phyloP scores from a whole-genome alignment of 2,797 vertebrate genomes.

The Parauchenoglanis punctatus region DNA sequence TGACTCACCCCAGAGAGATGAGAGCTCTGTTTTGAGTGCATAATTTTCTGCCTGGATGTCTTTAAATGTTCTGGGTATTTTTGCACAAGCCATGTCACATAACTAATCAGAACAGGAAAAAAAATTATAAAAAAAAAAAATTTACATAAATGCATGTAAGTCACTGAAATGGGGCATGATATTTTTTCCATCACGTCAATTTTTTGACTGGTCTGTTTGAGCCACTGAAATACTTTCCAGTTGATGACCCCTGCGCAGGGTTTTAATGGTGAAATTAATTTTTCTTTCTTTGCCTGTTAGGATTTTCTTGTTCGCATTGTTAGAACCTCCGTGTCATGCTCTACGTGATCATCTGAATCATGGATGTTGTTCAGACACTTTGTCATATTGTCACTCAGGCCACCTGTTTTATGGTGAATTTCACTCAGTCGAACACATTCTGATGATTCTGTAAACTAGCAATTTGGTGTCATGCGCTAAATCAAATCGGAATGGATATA shows the following conservation, averaged over 20 bases:
- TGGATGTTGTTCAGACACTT: neutral
- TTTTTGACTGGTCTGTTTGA: neutral
- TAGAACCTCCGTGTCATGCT: neutral
- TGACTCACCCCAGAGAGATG: neutral
- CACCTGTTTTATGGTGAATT: neutral
- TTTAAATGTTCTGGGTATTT: neutral
- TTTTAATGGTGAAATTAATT: constrained; percentile 5
- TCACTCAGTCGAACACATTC: neutral
- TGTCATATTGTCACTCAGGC: neutral
- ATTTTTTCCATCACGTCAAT: too few species aligned
- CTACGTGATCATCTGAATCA: neutral
- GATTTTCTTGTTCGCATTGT: neutral
- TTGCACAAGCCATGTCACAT: too few species aligned
- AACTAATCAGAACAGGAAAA: neutral
- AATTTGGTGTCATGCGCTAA: neutral
- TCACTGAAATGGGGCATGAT: neutral
- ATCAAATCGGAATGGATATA: neutral
- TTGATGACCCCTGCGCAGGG: neutral
- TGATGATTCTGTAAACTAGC: neutral
- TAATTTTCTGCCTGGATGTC: neutral
- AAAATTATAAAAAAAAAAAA: neutral
- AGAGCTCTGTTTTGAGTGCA: neutral
- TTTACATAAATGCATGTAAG: neutral
- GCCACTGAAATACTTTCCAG: neutral
- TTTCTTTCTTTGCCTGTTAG: too few species aligned